These are phyloP conservation scores for Hirundo rustica DNA, from an alignment of 2,797 vertebrate genomes.

Conservation along the genomic window DNA sequence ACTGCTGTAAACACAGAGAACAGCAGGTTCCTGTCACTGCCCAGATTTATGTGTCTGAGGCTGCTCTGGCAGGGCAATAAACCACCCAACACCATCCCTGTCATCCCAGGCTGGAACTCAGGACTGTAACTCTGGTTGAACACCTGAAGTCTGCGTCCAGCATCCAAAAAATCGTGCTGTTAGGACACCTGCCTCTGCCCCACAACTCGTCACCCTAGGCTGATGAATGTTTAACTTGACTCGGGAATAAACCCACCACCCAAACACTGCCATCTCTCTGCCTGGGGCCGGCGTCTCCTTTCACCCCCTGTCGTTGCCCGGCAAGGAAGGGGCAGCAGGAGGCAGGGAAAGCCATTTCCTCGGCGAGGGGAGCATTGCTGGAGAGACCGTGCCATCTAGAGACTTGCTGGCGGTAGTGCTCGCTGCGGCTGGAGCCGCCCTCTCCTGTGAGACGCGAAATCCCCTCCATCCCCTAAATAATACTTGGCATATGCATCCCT, in stretches of 20 bases:
- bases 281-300: not conserved
- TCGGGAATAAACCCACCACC: not conserved
- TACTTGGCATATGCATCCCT: accelerated
- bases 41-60: not conserved
- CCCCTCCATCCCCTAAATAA: accelerated
- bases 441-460: accelerated
- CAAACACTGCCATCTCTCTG: not conserved
- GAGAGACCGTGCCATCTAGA: slow-evolving; percentile 63
- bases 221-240: not conserved
- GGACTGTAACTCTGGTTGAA: not conserved
- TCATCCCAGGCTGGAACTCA: not conserved
- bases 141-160: not conserved
- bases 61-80: not conserved
- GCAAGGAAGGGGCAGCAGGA: not conserved
- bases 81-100: not conserved
- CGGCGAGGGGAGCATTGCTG: not conserved
- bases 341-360: not conserved
- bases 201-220: not conserved
- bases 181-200: not conserved
- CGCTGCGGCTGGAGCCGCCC: not conserved
- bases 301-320: not conserved
- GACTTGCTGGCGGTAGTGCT: slow-evolving; percentile 6
- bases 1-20: not conserved
- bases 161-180: not conserved
- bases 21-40: not conserved